A percentile compares a stretch with the other conserved stretches of the same genome.
Evolutionary conservation across 1,140 invertebrate genomes (phyloP).

Genomic region (Achroia grisella): DNA sequence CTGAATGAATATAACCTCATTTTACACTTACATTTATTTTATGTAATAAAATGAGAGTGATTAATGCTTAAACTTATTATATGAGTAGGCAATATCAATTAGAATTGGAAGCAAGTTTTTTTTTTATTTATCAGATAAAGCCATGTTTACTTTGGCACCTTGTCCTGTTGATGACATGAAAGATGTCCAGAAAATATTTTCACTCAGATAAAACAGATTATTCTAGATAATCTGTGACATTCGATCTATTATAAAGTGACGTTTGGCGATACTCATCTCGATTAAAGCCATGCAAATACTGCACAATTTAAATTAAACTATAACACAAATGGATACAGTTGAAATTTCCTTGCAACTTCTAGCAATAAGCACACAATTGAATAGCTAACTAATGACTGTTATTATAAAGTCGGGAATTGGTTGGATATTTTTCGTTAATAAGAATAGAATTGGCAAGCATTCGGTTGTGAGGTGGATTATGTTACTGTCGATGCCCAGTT

Average conservation of each 20-base stretch:
- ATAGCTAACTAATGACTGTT: background rate
- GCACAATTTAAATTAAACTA: too few species aligned
- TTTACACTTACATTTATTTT: too few species aligned
- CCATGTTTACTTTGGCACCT: background rate
- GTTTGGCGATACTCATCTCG: too few species aligned
- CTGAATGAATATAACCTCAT: too few species aligned
- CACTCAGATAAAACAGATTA: constrained; percentile 1
- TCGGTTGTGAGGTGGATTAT: constrained; percentile 37
- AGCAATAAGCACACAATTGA: too few species aligned
- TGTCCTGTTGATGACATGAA: background rate
- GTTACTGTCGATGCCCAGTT: constrained; percentile 31
- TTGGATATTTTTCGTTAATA: constrained; percentile 16
- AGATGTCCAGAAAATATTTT: background rate
- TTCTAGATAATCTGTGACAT: constrained; percentile 1
- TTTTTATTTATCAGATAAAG: background rate
- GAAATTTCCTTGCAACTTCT: too few species aligned
- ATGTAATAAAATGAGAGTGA: too few species aligned
- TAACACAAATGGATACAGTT: too few species aligned
- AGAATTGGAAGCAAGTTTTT: too few species aligned
- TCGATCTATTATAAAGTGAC: constrained; percentile 4
- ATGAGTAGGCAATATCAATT: too few species aligned
- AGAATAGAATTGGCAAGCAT: constrained; percentile 47
- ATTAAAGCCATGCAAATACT: too few species aligned
- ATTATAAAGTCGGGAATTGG: constrained; percentile 12
- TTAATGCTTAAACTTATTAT: too few species aligned